Evolutionary conservation across 1,140 invertebrate species (phyloP).

Genomic region (Mylabris phalerata): DNA sequence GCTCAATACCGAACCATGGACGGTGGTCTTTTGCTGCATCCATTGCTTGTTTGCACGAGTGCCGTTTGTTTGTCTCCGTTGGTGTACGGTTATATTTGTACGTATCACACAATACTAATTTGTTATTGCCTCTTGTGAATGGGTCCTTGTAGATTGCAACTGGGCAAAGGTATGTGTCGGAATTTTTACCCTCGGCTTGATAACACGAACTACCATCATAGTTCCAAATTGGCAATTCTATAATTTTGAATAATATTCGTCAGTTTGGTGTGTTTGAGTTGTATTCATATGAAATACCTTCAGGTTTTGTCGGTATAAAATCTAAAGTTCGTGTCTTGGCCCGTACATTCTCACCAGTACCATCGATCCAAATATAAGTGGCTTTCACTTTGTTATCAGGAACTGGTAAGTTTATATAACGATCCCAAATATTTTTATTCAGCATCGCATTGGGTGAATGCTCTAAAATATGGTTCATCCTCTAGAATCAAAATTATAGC

Average conservation of each 20-base stretch:
- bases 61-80: constrained; percentile 23
- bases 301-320: constrained; percentile 64
- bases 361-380: constrained; percentile 96
- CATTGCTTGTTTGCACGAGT: constrained; percentile 53
- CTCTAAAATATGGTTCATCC: constrained; percentile 44
- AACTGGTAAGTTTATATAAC: constrained; percentile 68
- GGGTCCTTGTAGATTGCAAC: constrained; percentile 83
- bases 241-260: neutral
- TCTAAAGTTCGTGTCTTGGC: constrained; percentile 84
- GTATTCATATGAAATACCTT: constrained; percentile 44
- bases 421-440: constrained; percentile 65
- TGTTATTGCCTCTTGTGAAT: constrained; percentile 72
- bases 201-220: constrained; percentile 84
- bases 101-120: constrained; percentile 81
- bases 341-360: constrained; percentile 79
- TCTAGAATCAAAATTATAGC: no score
- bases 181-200: constrained; percentile 70
- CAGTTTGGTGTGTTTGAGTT: neutral
- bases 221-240: constrained; percentile 85
- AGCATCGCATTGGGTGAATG: constrained; percentile 63
- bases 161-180: constrained; percentile 79
- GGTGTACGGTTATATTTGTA: constrained; percentile 60
- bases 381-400: constrained; percentile 72
- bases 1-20: constrained; percentile 91
- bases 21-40: constrained; percentile 58